Conservation (phyloP, 2,888 invertebrate genomes). For the Chesias legatella region DNA sequence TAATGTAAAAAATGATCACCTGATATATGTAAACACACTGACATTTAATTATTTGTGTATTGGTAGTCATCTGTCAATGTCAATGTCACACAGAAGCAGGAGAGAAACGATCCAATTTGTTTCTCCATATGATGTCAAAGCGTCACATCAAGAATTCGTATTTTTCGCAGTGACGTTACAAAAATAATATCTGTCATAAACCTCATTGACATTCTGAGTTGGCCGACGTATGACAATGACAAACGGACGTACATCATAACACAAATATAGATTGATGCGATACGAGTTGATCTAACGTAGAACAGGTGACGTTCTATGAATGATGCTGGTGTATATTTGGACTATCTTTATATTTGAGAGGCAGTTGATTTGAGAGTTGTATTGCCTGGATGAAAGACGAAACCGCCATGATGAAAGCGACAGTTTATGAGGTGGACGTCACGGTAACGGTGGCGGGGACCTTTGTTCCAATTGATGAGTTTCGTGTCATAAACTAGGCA, state of each 20-base stretch:
- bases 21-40: too few relatives aligned
- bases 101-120: conserved; percentile 18
- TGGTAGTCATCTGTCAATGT: conserved; percentile 4
- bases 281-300: conserved; percentile 25
- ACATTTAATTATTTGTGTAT: too few relatives aligned
- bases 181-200: conserved; percentile 27
- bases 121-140: conserved; percentile 2
- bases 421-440: not conserved
- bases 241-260: conserved; percentile 29
- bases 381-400: not conserved
- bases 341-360: conserved; percentile 17
- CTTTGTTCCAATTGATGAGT: too few relatives aligned
- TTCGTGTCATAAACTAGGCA: too few relatives aligned
- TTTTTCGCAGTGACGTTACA: conserved; percentile 21
- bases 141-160: conserved; percentile 10
- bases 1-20: too few relatives aligned
- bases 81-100: conserved; percentile 3
- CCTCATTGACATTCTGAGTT: conserved; percentile 28
- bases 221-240: conserved; percentile 27
- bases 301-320: conserved; percentile 27
- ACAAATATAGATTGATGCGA: conserved; percentile 27
- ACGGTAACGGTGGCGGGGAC: not conserved
- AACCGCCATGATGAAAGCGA: not conserved
- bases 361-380: conserved; percentile 12
- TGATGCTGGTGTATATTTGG: conserved; percentile 25